Conservation (phyloP, 1,140 invertebrate genomes). For the Apis cerana region DNA sequence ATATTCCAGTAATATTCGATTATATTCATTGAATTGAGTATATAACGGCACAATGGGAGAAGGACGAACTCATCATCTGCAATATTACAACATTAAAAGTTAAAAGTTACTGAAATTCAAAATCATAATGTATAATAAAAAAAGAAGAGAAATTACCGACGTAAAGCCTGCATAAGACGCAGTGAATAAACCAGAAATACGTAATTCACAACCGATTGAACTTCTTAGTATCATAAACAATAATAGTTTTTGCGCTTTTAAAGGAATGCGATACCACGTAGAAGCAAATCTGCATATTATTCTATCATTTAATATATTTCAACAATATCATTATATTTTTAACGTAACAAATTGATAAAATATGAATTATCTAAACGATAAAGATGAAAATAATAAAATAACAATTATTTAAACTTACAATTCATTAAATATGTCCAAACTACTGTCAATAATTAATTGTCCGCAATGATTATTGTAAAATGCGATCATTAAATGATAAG, state of each 20-base stretch:
- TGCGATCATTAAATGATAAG: neutral
- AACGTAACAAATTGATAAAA: neutral
- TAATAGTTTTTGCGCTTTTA: slow-evolving; percentile 19
- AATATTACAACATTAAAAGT: too few species aligned
- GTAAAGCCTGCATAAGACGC: slow-evolving; percentile 26
- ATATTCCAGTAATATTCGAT: too few species aligned
- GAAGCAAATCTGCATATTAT: slow-evolving; percentile 9
- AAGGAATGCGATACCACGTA: slow-evolving; percentile 20
- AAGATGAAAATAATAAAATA: too few species aligned
- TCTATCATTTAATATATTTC: rapidly evolving
- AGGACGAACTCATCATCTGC: too few species aligned
- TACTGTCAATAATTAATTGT: neutral
- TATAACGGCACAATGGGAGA: too few species aligned
- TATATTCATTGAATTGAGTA: too few species aligned
- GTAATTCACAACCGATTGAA: neutral
- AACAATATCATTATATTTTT: too few species aligned
- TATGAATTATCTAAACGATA: too few species aligned
- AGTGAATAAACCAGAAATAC: slow-evolving; percentile 2
- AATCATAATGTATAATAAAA: too few species aligned
- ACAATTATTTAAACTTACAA: neutral
- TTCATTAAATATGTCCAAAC: neutral
- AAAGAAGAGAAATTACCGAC: slow-evolving; percentile 11
- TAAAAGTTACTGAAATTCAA: too few species aligned
- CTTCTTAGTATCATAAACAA: slow-evolving; percentile 17
- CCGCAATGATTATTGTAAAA: neutral